These are phyloP conservation scores for Drosophila gunungcola DNA, from an alignment of 1,140 invertebrate species.

Conservation along the genomic window DNA sequence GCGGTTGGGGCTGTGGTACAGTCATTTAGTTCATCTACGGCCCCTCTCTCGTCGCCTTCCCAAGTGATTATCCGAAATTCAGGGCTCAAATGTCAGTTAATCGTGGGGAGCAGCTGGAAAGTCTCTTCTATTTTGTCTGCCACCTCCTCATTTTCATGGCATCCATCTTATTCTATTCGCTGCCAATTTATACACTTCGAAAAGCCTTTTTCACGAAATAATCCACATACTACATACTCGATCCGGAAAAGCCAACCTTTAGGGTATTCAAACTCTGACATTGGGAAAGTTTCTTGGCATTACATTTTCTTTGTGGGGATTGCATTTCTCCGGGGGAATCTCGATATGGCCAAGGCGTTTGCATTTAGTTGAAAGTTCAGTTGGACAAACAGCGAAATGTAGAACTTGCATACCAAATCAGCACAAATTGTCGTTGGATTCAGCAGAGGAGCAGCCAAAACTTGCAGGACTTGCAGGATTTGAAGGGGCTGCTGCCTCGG, in stretches of 20 bases:
- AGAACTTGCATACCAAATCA: slow-evolving; percentile 49
- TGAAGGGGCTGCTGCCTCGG: slow-evolving; percentile 6
- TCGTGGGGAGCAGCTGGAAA: slow-evolving; percentile 27
- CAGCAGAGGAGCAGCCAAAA: slow-evolving; percentile 16
- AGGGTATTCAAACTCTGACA: slow-evolving; percentile 6
- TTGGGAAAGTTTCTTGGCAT: slow-evolving; percentile 12
- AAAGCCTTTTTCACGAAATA: not conserved
- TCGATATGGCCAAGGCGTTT: slow-evolving; percentile 35
- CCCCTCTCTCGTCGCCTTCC: slow-evolving; percentile 1
- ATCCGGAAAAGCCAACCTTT: slow-evolving; percentile 6
- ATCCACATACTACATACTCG: not conserved
- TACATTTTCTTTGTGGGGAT: slow-evolving; percentile 37
- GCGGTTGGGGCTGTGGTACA: not conserved
- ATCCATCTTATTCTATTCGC: slow-evolving; percentile 32
- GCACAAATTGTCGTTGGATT: slow-evolving; percentile 42
- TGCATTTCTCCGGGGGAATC: slow-evolving; percentile 30
- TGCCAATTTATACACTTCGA: slow-evolving; percentile 18
- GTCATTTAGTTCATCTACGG: slow-evolving; percentile 7
- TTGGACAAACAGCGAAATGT: slow-evolving; percentile 45
- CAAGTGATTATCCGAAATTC: slow-evolving; percentile 28
- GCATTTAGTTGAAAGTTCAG: slow-evolving; percentile 58
- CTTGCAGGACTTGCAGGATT: slow-evolving; percentile 14
- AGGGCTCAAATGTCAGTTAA: slow-evolving; percentile 46
- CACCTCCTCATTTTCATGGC: slow-evolving; percentile 13
- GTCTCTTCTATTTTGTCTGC: slow-evolving; percentile 4